Evolutionary conservation across 64 coral and sea anemone species (phyloP), one percentile per base, ranked within the genome.

Genomic region (Orbicella faveolata): DNA sequence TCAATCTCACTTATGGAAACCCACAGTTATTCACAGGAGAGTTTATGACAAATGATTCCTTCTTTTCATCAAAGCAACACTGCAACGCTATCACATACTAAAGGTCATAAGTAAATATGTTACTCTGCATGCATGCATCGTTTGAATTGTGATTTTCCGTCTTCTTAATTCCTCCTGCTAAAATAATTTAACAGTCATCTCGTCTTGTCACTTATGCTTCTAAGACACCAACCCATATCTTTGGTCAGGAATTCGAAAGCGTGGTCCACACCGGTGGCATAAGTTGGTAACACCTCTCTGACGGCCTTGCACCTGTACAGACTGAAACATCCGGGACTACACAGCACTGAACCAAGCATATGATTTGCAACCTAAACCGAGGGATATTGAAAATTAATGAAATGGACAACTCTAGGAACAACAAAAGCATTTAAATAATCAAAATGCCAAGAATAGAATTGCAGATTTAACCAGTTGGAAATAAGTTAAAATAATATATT

Each of bases 271-370:
- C 44, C 74, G 9, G 87, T 95, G 2, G 96, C 89, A 26, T 95
- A 98, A 1, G 73, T 90, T 67, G 93, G 93, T 52, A 95, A 83
- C 0, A 98, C 88, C 41, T 93, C 90, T 11, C 93, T 61, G 17
- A 98, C 81, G 19, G 93, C 96, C 34, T 90, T 63, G n/a, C 90
- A 90, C 36, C 96, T 88, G 59, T 94, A 98, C 5, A 98, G 59
- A 83, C 93, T 93, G 64, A 98, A 98, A 89, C 96, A 98, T 55
- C 96, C 96, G 13, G 93, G 94, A 80, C 93, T 91, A 25, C 94
- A 93, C 77, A 98, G 19, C 14, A 98, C 93, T 15, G 96, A 98
- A 36, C 96, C 96, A 65, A 98, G 87, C 35, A 98, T 87, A 20
- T 95, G 94, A 75, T 98, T 98, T 26, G 93, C 88, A 0, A 95